Percentiles rank a stretch among this genome's conserved stretches.
Evolutionary conservation across 2,888 invertebrate species (phyloP).

Genomic region (Pseudococcus jackbeardsleyi): DNA sequence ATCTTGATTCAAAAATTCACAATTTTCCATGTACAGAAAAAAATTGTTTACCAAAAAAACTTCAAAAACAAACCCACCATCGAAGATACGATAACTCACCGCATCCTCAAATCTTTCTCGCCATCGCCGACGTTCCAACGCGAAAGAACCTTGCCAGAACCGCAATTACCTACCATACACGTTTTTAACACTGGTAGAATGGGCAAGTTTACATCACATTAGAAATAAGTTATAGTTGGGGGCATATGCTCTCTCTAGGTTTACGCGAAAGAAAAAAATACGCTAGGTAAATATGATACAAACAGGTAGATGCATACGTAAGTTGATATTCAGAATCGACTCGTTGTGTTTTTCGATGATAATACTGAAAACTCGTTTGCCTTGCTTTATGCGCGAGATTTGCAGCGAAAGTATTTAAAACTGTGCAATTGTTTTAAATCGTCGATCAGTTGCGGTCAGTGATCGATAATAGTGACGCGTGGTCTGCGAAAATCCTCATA

Average conservation of each 20-base stretch:
- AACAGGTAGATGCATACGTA: slow-evolving; percentile 42
- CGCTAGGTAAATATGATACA: slow-evolving; percentile 15
- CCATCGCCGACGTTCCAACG: not conserved
- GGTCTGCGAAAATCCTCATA: slow-evolving; percentile 6
- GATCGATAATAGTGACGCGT: slow-evolving; percentile 63
- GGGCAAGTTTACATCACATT: slow-evolving; percentile 7
- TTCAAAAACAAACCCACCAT: not conserved
- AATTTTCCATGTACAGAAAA: no score
- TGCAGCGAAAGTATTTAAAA: slow-evolving; percentile 64
- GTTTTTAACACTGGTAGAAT: not conserved
- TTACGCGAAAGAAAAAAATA: slow-evolving; percentile 45
- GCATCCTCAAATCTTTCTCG: not conserved
- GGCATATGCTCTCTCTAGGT: slow-evolving; percentile 27
- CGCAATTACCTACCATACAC: not conserved
- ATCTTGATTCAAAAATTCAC: no score
- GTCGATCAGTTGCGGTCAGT: slow-evolving; percentile 61
- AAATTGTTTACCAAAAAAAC: no score
- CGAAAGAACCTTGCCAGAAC: slow-evolving; percentile 3
- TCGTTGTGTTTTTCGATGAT: slow-evolving; percentile 21
- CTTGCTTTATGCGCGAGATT: slow-evolving; percentile 59
- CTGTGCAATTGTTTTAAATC: slow-evolving; percentile 55
- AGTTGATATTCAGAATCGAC: slow-evolving; percentile 41
- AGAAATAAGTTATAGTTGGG: slow-evolving; percentile 11
- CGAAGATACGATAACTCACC: not conserved
- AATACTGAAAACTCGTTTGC: slow-evolving; percentile 58